These are phyloP conservation scores for Poecilia wingei DNA, from an alignment of 2,797 vertebrate genomes.

Conservation along the genomic window DNA sequence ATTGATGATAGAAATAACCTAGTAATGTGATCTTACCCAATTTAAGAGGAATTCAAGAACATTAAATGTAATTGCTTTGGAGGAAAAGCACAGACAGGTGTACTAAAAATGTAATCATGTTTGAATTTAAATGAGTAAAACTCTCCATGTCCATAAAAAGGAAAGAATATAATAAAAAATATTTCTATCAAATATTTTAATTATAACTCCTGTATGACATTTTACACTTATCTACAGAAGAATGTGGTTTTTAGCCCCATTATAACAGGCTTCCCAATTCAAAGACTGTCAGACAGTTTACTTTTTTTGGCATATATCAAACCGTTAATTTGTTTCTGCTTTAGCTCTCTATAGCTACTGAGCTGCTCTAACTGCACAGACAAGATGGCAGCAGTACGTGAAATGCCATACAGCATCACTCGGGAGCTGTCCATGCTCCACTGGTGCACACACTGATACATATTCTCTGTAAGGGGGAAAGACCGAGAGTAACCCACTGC, in stretches of 20 bases:
- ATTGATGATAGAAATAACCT: background rate
- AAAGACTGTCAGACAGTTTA: background rate
- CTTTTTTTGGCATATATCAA: background rate
- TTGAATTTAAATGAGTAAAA: background rate
- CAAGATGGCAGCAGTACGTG: constrained; percentile 9
- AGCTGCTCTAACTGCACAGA: constrained; percentile 7
- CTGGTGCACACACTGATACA: constrained; percentile 25
- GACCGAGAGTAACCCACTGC: constrained; percentile 7
- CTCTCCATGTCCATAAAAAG: background rate
- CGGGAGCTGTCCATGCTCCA: constrained; percentile 12
- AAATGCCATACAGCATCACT: constrained; percentile 35
- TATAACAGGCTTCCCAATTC: background rate
- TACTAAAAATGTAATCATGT: background rate
- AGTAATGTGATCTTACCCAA: background rate
- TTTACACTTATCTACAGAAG: background rate
- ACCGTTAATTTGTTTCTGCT: background rate
- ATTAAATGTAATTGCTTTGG: background rate
- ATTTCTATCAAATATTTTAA: background rate
- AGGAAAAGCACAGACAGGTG: background rate
- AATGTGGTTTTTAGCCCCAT: background rate
- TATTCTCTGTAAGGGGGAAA: constrained; percentile 19
- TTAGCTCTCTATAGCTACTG: constrained; percentile 1
- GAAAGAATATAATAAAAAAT: too few species aligned
- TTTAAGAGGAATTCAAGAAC: background rate
- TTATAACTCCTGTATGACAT: background rate